phyloP scores from a whole-genome alignment of 2,797 vertebrate genomes.

The Chiloscyllium punctatum region DNA sequence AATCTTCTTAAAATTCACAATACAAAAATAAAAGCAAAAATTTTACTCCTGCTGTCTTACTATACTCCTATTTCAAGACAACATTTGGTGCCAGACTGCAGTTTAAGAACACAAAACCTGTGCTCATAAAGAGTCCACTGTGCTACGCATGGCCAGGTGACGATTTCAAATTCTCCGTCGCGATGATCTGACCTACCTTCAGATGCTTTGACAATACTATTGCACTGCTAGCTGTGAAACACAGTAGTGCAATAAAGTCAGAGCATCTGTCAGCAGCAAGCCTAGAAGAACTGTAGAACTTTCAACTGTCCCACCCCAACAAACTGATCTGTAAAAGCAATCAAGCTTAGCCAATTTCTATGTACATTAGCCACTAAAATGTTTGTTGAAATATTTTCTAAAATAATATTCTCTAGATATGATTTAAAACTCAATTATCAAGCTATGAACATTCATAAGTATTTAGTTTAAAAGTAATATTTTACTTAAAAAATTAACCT shows the following conservation, averaged over 20 bases:
- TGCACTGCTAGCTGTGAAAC: slow-evolving; percentile 94
- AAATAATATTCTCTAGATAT: background rate
- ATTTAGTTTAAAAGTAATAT: background rate
- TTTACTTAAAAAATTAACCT: background rate
- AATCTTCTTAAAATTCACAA: background rate
- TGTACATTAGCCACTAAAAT: too few relatives aligned
- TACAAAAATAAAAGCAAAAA: background rate
- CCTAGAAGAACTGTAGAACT: background rate
- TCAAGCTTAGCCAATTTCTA: background rate
- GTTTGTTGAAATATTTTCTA: background rate
- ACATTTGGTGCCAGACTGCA: too few relatives aligned
- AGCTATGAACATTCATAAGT: background rate
- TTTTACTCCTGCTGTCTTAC: background rate
- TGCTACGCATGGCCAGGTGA: background rate
- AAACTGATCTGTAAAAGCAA: background rate
- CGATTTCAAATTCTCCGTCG: background rate
- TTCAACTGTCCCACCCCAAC: background rate
- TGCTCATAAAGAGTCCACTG: background rate
- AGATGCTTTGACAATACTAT: slow-evolving; percentile 99
- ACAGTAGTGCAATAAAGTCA: slow-evolving; percentile 99
- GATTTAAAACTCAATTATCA: background rate
- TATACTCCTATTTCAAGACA: background rate
- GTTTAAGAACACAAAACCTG: background rate
- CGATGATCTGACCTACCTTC: slow-evolving; percentile 60
- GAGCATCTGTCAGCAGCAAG: slow-evolving; percentile 79